phyloP scores from a whole-genome alignment of 2,888 invertebrate genomes.

The Criorhina ranunculi region DNA sequence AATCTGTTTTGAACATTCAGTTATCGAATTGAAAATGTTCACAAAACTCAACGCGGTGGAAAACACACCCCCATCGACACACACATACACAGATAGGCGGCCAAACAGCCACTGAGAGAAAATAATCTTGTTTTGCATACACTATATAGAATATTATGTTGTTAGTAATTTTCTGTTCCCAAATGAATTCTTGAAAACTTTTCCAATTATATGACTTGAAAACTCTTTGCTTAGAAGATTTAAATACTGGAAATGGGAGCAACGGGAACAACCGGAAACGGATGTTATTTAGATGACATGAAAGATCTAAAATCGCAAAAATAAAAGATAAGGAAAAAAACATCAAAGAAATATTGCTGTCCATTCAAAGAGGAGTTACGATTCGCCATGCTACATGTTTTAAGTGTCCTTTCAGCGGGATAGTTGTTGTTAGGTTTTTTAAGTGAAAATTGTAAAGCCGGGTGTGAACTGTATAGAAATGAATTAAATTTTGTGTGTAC shows the following conservation, averaged over 20 bases:
- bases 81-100: background rate
- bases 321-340: slow-evolving; percentile 13
- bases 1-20: slow-evolving; percentile 32
- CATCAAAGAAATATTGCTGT: slow-evolving; percentile 16
- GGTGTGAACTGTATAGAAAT: too few relatives aligned
- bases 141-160: background rate
- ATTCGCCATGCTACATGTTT: background rate
- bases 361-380: background rate
- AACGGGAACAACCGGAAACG: background rate
- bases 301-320: slow-evolving; percentile 4
- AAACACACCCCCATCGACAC: background rate
- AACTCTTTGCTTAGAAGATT: slow-evolving; percentile 21
- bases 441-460: background rate
- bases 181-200: slow-evolving; percentile 25
- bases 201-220: slow-evolving; percentile 25
- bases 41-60: background rate
- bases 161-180: slow-evolving; percentile 5
- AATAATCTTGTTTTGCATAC: slow-evolving; percentile 22
- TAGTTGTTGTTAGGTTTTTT: background rate
- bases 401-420: background rate
- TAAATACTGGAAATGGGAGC: background rate
- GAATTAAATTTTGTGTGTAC: too few relatives aligned
- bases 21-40: slow-evolving; percentile 20
- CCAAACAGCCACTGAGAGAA: background rate
- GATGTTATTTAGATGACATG: slow-evolving; percentile 8